phyloP scores from a whole-genome alignment of 2,888 invertebrate species.

The Onchidella celtica region DNA sequence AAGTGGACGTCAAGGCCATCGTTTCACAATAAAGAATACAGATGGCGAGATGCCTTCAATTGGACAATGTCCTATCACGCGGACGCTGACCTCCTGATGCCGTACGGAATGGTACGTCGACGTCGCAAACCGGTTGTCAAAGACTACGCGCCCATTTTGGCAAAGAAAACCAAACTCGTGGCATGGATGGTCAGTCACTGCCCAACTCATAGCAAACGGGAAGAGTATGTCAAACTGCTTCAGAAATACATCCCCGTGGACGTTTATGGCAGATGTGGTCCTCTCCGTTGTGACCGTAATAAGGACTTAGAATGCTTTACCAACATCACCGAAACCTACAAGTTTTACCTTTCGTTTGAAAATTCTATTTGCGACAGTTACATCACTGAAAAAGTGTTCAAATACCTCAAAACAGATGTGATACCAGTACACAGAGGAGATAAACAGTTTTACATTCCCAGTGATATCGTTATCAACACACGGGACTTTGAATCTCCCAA shows the following conservation, averaged over 20 bases:
- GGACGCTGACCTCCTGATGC: slow-evolving; percentile 28
- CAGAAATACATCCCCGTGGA: slow-evolving; percentile 87
- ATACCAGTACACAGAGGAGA: slow-evolving; percentile 43
- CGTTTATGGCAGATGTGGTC: slow-evolving; percentile 76
- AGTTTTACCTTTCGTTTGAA: slow-evolving; percentile 53
- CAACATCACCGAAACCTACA: slow-evolving; percentile 39
- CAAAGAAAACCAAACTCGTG: slow-evolving; percentile 91
- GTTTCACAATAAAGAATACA: background rate
- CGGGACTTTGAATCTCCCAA: slow-evolving; percentile 34
- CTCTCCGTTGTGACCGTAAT: slow-evolving; percentile 83
- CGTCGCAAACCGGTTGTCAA: background rate
- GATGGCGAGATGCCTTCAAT: slow-evolving; percentile 50
- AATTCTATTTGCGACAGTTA: slow-evolving; percentile 50
- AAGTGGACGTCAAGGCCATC: background rate
- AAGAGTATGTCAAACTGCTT: slow-evolving; percentile 91
- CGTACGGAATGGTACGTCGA: slow-evolving; percentile 24
- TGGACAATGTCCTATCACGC: slow-evolving; percentile 48
- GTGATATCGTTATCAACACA: slow-evolving; percentile 33
- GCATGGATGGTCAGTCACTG: slow-evolving; percentile 91
- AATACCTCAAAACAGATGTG: slow-evolving; percentile 41
- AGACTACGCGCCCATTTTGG: slow-evolving; percentile 35
- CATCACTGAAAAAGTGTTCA: slow-evolving; percentile 53
- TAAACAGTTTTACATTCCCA: slow-evolving; percentile 32
- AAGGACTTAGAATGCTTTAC: slow-evolving; percentile 14
- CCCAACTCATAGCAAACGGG: slow-evolving; percentile 80